phyloP scores from a whole-genome alignment of 2,797 vertebrate species.

The Lutjanus campechanus region DNA sequence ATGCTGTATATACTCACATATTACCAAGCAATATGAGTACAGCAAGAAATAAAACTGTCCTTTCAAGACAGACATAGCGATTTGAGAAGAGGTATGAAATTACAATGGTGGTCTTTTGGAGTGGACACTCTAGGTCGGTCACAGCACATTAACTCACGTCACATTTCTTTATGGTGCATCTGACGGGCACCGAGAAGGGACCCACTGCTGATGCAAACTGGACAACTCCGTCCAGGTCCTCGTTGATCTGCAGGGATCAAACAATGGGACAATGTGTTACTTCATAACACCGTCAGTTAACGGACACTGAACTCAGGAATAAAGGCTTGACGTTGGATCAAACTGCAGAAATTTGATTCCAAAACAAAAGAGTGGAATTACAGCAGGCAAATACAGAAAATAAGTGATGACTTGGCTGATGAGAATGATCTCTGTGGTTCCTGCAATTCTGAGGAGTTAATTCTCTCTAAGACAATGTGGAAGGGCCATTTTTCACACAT shows the following conservation, averaged over 20 bases:
- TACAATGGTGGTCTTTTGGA: background rate
- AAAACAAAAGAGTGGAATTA: background rate
- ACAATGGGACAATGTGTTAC: constrained; percentile 9
- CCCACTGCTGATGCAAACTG: constrained; percentile 88
- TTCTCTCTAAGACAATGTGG: too few species aligned
- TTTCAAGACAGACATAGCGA: background rate
- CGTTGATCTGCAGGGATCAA: constrained; percentile 85
- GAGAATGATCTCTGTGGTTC: background rate
- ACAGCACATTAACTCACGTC: constrained; percentile 79
- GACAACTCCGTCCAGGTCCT: constrained; percentile 90
- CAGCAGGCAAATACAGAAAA: background rate
- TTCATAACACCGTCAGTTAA: background rate
- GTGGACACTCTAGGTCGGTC: background rate
- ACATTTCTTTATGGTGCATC: constrained; percentile 91
- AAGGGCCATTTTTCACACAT: too few species aligned
- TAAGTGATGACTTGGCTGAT: background rate
- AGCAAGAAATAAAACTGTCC: background rate
- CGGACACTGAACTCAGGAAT: background rate
- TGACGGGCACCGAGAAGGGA: constrained; percentile 90
- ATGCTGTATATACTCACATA: background rate
- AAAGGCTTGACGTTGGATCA: constrained; percentile 1
- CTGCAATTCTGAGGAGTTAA: too few species aligned
- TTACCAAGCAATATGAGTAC: background rate
- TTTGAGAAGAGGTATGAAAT: background rate
- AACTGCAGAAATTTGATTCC: background rate